Evolutionary conservation across 2,797 vertebrate species (phyloP), one percentile per base, ranked within the genome.

Genomic region (Pampus argenteus): DNA sequence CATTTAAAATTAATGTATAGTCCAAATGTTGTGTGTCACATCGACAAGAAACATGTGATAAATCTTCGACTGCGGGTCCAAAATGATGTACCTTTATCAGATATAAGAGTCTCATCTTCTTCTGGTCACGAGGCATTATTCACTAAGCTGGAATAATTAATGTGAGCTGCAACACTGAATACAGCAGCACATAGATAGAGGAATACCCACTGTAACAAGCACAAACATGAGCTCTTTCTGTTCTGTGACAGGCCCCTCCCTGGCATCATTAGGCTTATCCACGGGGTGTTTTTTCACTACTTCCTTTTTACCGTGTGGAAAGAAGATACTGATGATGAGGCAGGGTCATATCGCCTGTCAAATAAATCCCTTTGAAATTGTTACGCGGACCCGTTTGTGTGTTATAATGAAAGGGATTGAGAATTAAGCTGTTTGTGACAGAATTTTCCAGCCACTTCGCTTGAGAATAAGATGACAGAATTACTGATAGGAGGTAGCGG

Each of bases 71-170:
- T 3, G 36, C 25, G 25, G 25, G 51, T 50, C 47, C 25, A 58
- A 29, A 55, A 20, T 9, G 29, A 42, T 13, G 26, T 40, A 47
- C 61, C 51, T 80, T 40, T 2, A 55, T 25, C 50, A 23, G 9
- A 42, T 54, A 55, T 9, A 74, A 63, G 22, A 18, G 54, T 17
- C 55, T 76, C 71, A 64, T 71, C 29, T 50, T 76, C 71, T 62
- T 71, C 29, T 49, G 78, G 65, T 47, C 51, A 79, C 55, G 51
- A 75, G 47, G 61, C 71, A 45, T 72, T 79, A 64, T 74, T 85
- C 76, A 64, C 65, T 77, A 63, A 44, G 44, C 54, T 76, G 71
- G 49, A 78, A 83, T 80, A 81, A 82, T 83, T 67, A 73, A 88
- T 56, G 67, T 78, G 55, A 68, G 59, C 79, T 68, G 70, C 66